A percentile compares a stretch with the other conserved stretches of the same genome.
phyloP scores from a whole-genome alignment of 1,140 invertebrate species.

The Musca vetustissima region DNA sequence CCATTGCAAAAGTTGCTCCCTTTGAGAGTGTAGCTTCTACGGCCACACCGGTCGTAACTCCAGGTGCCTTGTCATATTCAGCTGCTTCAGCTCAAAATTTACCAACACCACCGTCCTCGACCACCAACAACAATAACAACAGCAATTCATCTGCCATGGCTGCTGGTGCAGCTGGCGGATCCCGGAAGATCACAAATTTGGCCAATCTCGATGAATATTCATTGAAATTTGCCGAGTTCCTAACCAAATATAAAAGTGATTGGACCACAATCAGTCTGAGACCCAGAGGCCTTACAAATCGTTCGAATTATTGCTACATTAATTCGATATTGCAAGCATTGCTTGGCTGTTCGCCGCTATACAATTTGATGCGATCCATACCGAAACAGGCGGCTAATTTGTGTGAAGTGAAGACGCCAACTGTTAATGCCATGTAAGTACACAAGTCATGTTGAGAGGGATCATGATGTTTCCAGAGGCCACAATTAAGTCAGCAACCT shows the following conservation, averaged over 20 bases:
- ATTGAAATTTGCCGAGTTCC: constrained; percentile 66
- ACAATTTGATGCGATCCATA: constrained; percentile 80
- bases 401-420: constrained; percentile 74
- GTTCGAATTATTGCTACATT: constrained; percentile 94
- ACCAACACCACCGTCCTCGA: constrained; percentile 21
- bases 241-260: constrained; percentile 72
- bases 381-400: constrained; percentile 62
- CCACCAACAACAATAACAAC: neutral
- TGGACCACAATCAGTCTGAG: constrained; percentile 72
- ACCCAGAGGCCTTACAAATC: constrained; percentile 86
- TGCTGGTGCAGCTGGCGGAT: neutral
- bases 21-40: constrained; percentile 55
- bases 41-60: constrained; percentile 44
- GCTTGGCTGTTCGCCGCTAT: constrained; percentile 90
- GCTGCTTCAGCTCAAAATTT: constrained; percentile 51
- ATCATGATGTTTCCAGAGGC: neutral
- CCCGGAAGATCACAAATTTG: constrained; percentile 15
- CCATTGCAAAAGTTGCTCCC: constrained; percentile 62
- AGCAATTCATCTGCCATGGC: constrained; percentile 10
- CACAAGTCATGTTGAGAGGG: neutral
- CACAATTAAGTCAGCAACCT: constrained; percentile 52
- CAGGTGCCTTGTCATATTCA: constrained; percentile 52
- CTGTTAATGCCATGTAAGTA: constrained; percentile 79
- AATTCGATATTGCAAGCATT: constrained; percentile 90
- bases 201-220: constrained; percentile 49